Conservation (phyloP, 2,113 vertebrate species). For the Lycaon pictus region DNA sequence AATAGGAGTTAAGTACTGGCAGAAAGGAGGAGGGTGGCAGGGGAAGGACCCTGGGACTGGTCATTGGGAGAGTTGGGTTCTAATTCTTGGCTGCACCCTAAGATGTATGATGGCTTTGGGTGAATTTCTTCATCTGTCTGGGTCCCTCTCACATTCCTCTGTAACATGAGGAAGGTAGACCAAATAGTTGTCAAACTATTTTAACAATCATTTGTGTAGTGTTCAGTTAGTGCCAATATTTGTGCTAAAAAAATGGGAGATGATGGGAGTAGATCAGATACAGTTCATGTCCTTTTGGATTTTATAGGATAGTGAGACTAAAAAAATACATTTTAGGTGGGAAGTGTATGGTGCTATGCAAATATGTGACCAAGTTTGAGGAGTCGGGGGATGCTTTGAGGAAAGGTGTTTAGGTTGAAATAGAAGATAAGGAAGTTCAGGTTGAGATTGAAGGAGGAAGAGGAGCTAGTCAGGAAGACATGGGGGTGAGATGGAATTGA, state of each 20-base stretch:
- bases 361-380: background rate
- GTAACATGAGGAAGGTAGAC: background rate
- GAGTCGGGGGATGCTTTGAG: background rate
- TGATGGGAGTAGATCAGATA: background rate
- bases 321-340: background rate
- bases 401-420: background rate
- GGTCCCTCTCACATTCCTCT: background rate
- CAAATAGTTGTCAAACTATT: background rate
- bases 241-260: background rate
- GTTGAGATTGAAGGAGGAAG: background rate
- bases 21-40: background rate
- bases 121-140: background rate
- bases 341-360: background rate
- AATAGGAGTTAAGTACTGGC: background rate
- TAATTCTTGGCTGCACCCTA: background rate
- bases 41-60: background rate
- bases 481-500: background rate
- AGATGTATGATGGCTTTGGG: background rate
- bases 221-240: background rate
- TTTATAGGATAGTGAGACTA: background rate
- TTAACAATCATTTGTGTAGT: background rate
- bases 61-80: background rate
- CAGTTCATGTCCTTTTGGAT: background rate
- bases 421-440: background rate
- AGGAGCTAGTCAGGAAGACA: background rate